phyloP scores from a whole-genome alignment of 2,888 invertebrate genomes.

The Odontocerum albicorne region DNA sequence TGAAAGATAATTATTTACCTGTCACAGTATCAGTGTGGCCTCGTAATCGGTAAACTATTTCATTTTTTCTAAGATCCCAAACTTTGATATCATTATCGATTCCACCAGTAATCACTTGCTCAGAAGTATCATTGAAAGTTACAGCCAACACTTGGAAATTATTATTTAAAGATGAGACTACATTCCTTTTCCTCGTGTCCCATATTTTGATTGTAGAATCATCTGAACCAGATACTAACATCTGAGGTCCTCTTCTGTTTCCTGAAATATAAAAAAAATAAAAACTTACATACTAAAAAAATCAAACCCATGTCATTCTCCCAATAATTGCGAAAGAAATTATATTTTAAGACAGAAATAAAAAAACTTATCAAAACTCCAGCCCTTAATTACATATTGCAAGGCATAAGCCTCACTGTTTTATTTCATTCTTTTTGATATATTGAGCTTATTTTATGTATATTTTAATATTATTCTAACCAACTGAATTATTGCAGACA shows the following conservation, averaged over 20 bases:
- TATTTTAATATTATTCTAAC: too few species aligned
- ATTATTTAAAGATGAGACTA: slow-evolving; percentile 71
- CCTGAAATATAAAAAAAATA: slow-evolving; percentile 46
- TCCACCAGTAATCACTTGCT: slow-evolving; percentile 92
- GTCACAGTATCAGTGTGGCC: slow-evolving; percentile 98
- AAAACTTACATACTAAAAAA: neutral
- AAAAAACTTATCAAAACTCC: neutral
- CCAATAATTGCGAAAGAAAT: too few species aligned
- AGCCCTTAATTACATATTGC: too few species aligned
- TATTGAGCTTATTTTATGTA: too few species aligned
- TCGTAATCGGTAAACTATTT: slow-evolving; percentile 78
- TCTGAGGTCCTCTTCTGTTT: slow-evolving; percentile 85
- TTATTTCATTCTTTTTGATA: too few species aligned
- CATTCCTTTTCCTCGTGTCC: slow-evolving; percentile 89
- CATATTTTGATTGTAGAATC: slow-evolving; percentile 90
- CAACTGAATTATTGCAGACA: too few species aligned
- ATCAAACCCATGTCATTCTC: too few species aligned
- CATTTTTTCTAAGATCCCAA: slow-evolving; percentile 94
- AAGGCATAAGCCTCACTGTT: too few species aligned
- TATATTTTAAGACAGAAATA: neutral
- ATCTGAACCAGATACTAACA: slow-evolving; percentile 92
- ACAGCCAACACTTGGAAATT: slow-evolving; percentile 83
- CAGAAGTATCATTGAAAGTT: slow-evolving; percentile 93
- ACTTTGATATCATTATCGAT: slow-evolving; percentile 97
- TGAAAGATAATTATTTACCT: slow-evolving; percentile 46